phyloP scores from a whole-genome alignment of 2,797 vertebrate species.

The Sebastes diaconus region DNA sequence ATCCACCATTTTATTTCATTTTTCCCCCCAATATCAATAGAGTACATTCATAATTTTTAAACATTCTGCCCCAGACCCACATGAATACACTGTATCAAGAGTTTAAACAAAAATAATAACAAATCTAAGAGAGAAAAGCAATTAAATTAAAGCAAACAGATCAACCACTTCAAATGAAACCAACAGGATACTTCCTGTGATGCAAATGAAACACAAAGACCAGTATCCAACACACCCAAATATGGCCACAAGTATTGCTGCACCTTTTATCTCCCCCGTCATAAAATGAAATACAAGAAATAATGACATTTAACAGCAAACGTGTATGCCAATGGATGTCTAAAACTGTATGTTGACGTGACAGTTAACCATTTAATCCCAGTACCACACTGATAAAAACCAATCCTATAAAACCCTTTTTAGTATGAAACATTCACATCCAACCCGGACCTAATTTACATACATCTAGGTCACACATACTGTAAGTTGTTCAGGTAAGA shows the following conservation, averaged over 20 bases:
- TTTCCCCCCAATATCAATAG: constrained; percentile 59
- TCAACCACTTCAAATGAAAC: constrained; percentile 22
- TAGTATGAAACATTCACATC: constrained; percentile 71
- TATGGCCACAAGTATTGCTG: constrained; percentile 56
- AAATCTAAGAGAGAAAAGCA: constrained; percentile 37
- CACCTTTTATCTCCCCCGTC: constrained; percentile 21
- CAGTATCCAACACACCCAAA: constrained; percentile 22
- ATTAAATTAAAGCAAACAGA: constrained; percentile 51
- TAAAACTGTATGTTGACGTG: constrained; percentile 31
- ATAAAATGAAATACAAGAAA: constrained; percentile 29
- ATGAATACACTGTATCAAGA: constrained; percentile 55
- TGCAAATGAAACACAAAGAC: constrained; percentile 38
- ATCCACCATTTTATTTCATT: constrained; percentile 77
- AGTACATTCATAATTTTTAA: constrained; percentile 71
- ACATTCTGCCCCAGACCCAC: constrained; percentile 54
- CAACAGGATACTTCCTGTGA: constrained; percentile 32
- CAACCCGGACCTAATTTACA: constrained; percentile 49
- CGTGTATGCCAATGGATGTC: constrained; percentile 13
- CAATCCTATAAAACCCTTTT: constrained; percentile 65
- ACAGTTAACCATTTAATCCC: constrained; percentile 30
- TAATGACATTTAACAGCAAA: constrained; percentile 23
- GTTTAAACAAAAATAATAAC: constrained; percentile 54
- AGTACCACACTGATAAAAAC: constrained; percentile 49
- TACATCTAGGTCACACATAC: constrained; percentile 39
- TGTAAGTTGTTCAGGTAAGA: constrained; percentile 37